These are phyloP conservation scores for Felis chaus DNA, from an alignment of 2,113 vertebrate genomes.

Conservation along the genomic window DNA sequence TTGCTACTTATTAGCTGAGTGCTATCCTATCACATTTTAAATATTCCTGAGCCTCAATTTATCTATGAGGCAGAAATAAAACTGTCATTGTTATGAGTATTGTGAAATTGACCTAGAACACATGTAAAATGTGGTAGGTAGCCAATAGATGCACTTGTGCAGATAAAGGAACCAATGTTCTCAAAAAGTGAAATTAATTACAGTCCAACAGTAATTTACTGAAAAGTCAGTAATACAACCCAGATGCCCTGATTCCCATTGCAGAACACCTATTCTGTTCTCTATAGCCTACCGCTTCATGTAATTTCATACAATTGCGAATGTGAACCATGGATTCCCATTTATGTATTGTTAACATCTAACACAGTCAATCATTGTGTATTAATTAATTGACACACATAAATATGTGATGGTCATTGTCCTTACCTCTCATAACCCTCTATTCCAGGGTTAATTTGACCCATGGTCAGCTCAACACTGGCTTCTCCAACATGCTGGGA, in stretches of 20 bases:
- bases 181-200: constrained; percentile 10
- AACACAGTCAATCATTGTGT: background rate
- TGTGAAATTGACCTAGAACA: background rate
- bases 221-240: background rate
- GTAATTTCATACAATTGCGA: background rate
- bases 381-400: background rate
- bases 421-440: background rate
- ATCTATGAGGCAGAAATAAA: background rate
- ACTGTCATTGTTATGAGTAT: background rate
- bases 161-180: background rate
- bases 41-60: background rate
- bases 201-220: background rate
- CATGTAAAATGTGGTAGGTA: background rate
- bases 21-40: background rate
- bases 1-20: background rate
- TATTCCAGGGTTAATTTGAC: background rate
- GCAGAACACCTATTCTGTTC: background rate
- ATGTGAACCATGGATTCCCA: background rate
- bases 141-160: background rate
- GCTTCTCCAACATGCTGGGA: background rate
- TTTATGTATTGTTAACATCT: background rate
- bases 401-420: background rate
- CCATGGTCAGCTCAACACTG: background rate
- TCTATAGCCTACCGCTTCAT: background rate
- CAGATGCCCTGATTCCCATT: background rate